Evolutionary conservation across 2,888 invertebrate genomes (phyloP).

Genomic region (Amphipoea lucens): DNA sequence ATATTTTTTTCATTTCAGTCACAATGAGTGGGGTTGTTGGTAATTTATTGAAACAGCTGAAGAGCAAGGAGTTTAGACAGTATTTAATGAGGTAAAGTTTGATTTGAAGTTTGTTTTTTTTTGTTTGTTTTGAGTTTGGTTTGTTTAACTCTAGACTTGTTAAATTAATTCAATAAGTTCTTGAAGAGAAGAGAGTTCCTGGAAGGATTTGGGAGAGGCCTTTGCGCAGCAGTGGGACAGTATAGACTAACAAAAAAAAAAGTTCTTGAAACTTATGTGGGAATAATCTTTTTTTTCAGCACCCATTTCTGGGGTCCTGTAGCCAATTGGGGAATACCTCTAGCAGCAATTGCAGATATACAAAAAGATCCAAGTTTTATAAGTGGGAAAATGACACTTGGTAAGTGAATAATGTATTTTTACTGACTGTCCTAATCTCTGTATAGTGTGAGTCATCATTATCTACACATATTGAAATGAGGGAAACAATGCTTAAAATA

Average conservation of each 20-base stretch:
- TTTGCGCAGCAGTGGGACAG: too few relatives aligned
- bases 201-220: too few relatives aligned
- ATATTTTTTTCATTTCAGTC: constrained; percentile 66
- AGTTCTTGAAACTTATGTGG: not conserved
- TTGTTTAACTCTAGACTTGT: not conserved
- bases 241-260: too few relatives aligned
- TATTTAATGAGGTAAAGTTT: constrained; percentile 95
- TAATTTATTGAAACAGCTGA: constrained; percentile 91
- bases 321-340: constrained; percentile 99
- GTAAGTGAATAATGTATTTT: constrained; percentile 88
- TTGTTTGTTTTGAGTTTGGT: too few relatives aligned
- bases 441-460: not conserved
- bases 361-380: constrained; percentile 97
- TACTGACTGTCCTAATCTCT: not conserved
- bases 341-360: constrained; percentile 98
- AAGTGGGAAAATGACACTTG: constrained; percentile 99
- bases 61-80: constrained; percentile 95
- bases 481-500: not conserved
- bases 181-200: not conserved
- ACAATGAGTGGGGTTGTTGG: constrained; percentile 78
- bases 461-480: not conserved
- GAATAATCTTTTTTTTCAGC: constrained; percentile 86
- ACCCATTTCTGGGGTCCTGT: constrained; percentile 99
- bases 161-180: too few relatives aligned
- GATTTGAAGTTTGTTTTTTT: not conserved